These are phyloP conservation scores for Agonopterix arenella DNA, from an alignment of 2,888 invertebrate species.

Conservation along the genomic window DNA sequence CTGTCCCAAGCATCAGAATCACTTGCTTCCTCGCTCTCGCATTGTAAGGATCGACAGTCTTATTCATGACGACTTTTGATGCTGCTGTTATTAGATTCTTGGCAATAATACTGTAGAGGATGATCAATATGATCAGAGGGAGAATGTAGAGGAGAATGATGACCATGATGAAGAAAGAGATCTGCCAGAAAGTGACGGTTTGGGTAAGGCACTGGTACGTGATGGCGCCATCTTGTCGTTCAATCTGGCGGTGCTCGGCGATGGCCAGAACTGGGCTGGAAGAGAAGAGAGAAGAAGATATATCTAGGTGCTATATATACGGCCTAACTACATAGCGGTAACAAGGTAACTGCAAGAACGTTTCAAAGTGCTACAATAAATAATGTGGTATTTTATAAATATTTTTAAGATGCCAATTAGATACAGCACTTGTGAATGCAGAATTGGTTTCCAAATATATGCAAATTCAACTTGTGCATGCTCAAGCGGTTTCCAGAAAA, in stretches of 20 bases:
- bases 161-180: slow-evolving; percentile 86
- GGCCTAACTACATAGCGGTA: slow-evolving; percentile 1
- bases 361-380: too few relatives aligned
- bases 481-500: too few relatives aligned
- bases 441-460: too few relatives aligned
- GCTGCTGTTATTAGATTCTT: slow-evolving; percentile 86
- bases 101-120: slow-evolving; percentile 90
- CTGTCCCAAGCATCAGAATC: slow-evolving; percentile 90
- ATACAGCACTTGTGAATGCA: background rate
- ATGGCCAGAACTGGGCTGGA: slow-evolving; percentile 87
- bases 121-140: slow-evolving; percentile 86
- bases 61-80: slow-evolving; percentile 81
- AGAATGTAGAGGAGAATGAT: slow-evolving; percentile 88
- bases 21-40: slow-evolving; percentile 87
- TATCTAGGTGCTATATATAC: slow-evolving; percentile 16
- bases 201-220: slow-evolving; percentile 88
- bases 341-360: too few relatives aligned
- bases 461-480: too few relatives aligned
- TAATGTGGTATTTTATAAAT: background rate
- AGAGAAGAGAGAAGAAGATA: slow-evolving; percentile 53
- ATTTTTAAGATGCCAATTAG: background rate
- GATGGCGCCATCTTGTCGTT: slow-evolving; percentile 82
- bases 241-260: slow-evolving; percentile 82
- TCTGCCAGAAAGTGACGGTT: slow-evolving; percentile 85
- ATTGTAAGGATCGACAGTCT: slow-evolving; percentile 83